Evolutionary conservation across 2,888 invertebrate genomes (phyloP).

Genomic region (Colletes collaris): DNA sequence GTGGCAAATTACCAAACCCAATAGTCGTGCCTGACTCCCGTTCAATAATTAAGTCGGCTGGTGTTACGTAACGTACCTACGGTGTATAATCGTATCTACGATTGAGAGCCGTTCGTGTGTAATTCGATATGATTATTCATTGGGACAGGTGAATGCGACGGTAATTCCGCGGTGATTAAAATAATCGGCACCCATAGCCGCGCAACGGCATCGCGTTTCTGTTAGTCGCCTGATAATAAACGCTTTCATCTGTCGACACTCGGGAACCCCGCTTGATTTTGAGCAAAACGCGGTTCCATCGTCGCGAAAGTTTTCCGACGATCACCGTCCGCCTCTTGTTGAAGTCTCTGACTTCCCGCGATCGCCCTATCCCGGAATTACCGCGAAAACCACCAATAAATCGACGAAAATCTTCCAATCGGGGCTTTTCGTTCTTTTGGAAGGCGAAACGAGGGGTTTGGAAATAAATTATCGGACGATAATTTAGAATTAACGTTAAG

Average conservation of each 20-base stretch:
- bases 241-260: conserved; percentile 55
- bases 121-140: conserved; percentile 77
- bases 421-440: too few relatives aligned
- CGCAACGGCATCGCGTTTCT: conserved; percentile 63
- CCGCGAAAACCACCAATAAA: too few relatives aligned
- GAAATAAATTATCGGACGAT: too few relatives aligned
- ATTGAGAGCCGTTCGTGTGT: conserved; percentile 72
- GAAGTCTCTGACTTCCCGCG: conserved; percentile 8
- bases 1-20: conserved; percentile 72
- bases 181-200: conserved; percentile 70
- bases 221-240: conserved; percentile 64
- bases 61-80: conserved; percentile 70
- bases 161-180: conserved; percentile 73
- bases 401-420: too few relatives aligned
- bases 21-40: conserved; percentile 71
- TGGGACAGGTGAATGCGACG: conserved; percentile 68
- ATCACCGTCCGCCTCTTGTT: not conserved
- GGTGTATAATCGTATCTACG: conserved; percentile 72
- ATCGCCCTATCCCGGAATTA: not conserved
- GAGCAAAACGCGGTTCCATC: conserved; percentile 2
- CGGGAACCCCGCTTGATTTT: conserved; percentile 33
- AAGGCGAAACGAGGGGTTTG: too few relatives aligned
- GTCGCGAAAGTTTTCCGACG: not conserved
- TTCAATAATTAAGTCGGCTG: conserved; percentile 71
- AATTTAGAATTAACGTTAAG: too few relatives aligned